phyloP scores from a whole-genome alignment of 2,888 invertebrate species.

The Heteromurus nitidus region DNA sequence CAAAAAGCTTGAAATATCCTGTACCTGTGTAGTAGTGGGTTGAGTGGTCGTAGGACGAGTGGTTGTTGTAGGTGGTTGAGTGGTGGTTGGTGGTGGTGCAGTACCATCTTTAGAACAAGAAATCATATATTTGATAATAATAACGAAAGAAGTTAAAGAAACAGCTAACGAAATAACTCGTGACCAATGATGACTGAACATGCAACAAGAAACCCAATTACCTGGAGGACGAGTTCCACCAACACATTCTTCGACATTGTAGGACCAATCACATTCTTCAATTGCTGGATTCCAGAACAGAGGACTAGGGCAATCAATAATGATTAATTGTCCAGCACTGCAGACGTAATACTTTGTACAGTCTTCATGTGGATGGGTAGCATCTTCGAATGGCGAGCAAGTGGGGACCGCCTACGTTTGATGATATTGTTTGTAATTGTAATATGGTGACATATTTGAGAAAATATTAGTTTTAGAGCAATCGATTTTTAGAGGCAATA shows the following conservation, averaged over 20 bases:
- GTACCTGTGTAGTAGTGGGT: constrained; percentile 65
- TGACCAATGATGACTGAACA: not conserved
- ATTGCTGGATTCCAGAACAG: not conserved
- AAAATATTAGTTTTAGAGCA: too few relatives aligned
- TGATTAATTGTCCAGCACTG: not conserved
- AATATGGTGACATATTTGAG: too few relatives aligned
- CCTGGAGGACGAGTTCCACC: constrained; percentile 45
- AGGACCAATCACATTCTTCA: constrained; percentile 18
- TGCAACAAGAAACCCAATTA: too few relatives aligned
- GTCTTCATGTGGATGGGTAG: not conserved
- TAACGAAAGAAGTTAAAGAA: not conserved
- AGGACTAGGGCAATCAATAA: not conserved
- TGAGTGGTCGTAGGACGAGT: constrained; percentile 74
- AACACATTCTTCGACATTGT: constrained; percentile 37
- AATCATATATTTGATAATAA: too few relatives aligned
- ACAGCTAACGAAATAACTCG: not conserved
- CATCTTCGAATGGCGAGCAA: constrained; percentile 5
- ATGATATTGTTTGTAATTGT: too few relatives aligned
- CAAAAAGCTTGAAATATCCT: too few relatives aligned
- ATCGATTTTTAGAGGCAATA: too few relatives aligned
- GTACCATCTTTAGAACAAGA: not conserved
- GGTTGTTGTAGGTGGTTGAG: constrained; percentile 74
- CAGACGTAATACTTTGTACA: constrained; percentile 15
- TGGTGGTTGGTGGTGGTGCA: constrained; percentile 2
- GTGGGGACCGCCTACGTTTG: constrained; percentile 4